These are phyloP conservation scores for Smittia sp. DNA, from an alignment of 2,888 invertebrate genomes.

Conservation along the genomic window DNA sequence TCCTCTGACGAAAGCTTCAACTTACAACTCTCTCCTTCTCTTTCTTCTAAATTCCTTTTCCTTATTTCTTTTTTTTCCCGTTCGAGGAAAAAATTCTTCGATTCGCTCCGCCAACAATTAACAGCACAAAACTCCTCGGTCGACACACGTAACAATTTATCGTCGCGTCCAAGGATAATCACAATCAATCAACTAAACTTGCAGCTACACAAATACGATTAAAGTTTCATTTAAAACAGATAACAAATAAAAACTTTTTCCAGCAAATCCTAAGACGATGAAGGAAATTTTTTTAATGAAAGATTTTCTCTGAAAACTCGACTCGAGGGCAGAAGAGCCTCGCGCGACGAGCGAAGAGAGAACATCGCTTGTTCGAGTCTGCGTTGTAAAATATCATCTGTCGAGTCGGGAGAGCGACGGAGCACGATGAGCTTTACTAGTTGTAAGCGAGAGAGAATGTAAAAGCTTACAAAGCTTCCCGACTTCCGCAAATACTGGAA, in stretches of 20 bases:
- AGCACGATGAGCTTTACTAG: background rate
- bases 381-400: background rate
- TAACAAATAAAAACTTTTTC: slow-evolving; percentile 31
- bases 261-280: slow-evolving; percentile 26
- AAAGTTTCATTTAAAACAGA: slow-evolving; percentile 36
- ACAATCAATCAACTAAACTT: slow-evolving; percentile 32
- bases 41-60: slow-evolving; percentile 17
- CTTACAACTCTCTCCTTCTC: slow-evolving; percentile 27
- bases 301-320: slow-evolving; percentile 9
- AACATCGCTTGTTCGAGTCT: background rate
- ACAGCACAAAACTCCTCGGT: background rate
- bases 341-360: background rate
- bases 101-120: background rate
- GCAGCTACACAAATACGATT: slow-evolving; percentile 32
- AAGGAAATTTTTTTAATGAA: slow-evolving; percentile 33
- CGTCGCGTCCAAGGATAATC: slow-evolving; percentile 16
- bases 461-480: too few relatives aligned
- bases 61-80: background rate
- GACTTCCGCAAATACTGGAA: slow-evolving; percentile 3
- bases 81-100: slow-evolving; percentile 12
- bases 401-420: background rate
- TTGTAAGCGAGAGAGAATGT: slow-evolving; percentile 10
- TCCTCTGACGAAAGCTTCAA: background rate
- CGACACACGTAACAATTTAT: slow-evolving; percentile 32
- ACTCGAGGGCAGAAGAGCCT: background rate